Conservation (phyloP, 2,797 vertebrate species). For the Acrossocheilus fasciatus region DNA sequence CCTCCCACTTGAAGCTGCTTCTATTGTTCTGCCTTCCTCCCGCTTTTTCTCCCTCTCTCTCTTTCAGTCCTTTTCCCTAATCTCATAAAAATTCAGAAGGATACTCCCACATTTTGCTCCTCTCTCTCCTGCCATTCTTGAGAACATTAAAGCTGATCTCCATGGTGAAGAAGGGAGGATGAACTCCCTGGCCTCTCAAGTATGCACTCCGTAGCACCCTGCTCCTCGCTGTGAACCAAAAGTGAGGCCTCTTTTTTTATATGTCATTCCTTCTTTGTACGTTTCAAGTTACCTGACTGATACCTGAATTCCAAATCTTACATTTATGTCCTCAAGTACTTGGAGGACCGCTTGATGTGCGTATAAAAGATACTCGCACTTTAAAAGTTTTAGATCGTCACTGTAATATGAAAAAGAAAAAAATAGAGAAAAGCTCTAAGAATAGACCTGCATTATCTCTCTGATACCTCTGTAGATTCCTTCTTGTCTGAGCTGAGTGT, state of each 20-base stretch:
- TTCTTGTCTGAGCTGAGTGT: not conserved
- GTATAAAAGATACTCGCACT: not conserved
- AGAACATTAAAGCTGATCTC: conserved; percentile 66
- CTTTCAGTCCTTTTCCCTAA: conserved; percentile 68
- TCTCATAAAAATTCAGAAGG: conserved; percentile 79
- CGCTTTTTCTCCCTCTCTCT: conserved; percentile 30
- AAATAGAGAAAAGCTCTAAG: not conserved
- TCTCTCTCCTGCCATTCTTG: conserved; percentile 65
- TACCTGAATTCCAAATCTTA: not conserved
- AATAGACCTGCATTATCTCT: conserved; percentile 7
- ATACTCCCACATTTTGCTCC: conserved; percentile 70
- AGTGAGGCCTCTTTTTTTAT: conserved; percentile 30
- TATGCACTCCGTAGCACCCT: conserved; percentile 64
- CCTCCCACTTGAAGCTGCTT: conserved; percentile 68
- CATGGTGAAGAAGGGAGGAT: conserved; percentile 65
- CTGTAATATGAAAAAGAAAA: not conserved
- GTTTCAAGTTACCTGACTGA: not conserved
- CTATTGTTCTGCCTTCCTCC: conserved; percentile 71
- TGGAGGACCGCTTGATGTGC: not conserved
- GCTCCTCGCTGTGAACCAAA: conserved; percentile 37
- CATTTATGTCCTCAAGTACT: conserved; percentile 8
- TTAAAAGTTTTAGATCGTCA: not conserved
- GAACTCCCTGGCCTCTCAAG: conserved; percentile 60
- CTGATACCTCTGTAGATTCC: not conserved
- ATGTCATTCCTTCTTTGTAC: conserved; percentile 1